phyloP scores from a whole-genome alignment of 1,140 invertebrate species.

The Drosophila carrolli region DNA sequence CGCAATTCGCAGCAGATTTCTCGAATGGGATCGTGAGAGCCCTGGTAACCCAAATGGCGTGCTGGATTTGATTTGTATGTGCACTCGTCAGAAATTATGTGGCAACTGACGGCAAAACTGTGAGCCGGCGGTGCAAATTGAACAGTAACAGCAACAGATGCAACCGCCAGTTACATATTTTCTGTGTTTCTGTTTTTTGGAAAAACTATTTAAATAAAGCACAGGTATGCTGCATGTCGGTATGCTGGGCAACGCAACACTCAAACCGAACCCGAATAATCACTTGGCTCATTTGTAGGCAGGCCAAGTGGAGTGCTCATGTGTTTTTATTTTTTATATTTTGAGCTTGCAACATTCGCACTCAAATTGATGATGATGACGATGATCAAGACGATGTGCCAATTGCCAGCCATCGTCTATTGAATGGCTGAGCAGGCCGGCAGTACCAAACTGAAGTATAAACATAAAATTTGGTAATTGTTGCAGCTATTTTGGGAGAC shows the following conservation, averaged over 20 bases:
- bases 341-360: slow-evolving; percentile 65
- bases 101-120: slow-evolving; percentile 52
- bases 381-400: slow-evolving; percentile 62
- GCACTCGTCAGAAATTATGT: slow-evolving; percentile 60
- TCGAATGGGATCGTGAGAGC: slow-evolving; percentile 64
- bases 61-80: slow-evolving; percentile 57
- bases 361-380: slow-evolving; percentile 65
- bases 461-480: slow-evolving; percentile 62
- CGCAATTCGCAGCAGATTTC: slow-evolving; percentile 50
- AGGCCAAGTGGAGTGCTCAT: slow-evolving; percentile 66
- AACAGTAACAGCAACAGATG: slow-evolving; percentile 45
- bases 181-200: slow-evolving; percentile 25
- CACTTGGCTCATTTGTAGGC: slow-evolving; percentile 70
- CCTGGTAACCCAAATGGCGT: slow-evolving; percentile 63
- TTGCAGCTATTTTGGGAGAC: slow-evolving; percentile 50
- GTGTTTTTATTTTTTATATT: slow-evolving; percentile 35
- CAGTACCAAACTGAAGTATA: not conserved
- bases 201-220: slow-evolving; percentile 68
- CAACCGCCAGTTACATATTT: slow-evolving; percentile 52
- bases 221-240: slow-evolving; percentile 60
- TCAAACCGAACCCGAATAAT: slow-evolving; percentile 60
- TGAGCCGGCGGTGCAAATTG: slow-evolving; percentile 42
- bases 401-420: slow-evolving; percentile 60
- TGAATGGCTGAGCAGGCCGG: slow-evolving; percentile 38
- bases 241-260: slow-evolving; percentile 60